A percentile compares a stretch with the other conserved stretches of the same genome.
Evolutionary conservation across 2,888 invertebrate species (phyloP).

Genomic region (Scaptomyza polygonia): DNA sequence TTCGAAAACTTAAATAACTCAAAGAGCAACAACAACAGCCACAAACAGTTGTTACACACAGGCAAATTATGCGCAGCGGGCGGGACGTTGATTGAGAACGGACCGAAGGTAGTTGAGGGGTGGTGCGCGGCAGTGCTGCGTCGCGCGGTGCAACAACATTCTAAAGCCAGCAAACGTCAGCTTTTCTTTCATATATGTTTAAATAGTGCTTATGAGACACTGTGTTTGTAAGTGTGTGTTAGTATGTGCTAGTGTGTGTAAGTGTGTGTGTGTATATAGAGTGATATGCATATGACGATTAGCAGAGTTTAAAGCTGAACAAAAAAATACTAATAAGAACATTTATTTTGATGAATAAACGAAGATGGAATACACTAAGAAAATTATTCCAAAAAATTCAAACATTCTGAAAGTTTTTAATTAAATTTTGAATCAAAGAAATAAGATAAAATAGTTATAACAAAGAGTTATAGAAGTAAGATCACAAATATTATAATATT

Average conservation of each 20-base stretch:
- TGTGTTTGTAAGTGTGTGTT: slow-evolving; percentile 4
- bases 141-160: slow-evolving; percentile 71
- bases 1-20: slow-evolving; percentile 15
- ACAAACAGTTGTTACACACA: slow-evolving; percentile 5
- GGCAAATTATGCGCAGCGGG: slow-evolving; percentile 71
- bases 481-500: no score
- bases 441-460: no score
- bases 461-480: no score
- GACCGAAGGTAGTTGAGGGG: background rate
- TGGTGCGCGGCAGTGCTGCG: slow-evolving; percentile 8
- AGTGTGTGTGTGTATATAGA: slow-evolving; percentile 7
- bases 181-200: slow-evolving; percentile 53
- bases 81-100: slow-evolving; percentile 52
- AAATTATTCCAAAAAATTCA: background rate
- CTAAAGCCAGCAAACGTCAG: slow-evolving; percentile 59
- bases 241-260: slow-evolving; percentile 16
- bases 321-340: no score
- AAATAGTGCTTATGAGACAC: slow-evolving; percentile 10
- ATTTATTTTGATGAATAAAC: background rate
- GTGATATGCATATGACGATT: slow-evolving; percentile 56
- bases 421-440: no score
- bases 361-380: background rate
- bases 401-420: no score
- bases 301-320: slow-evolving; percentile 15
- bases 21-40: slow-evolving; percentile 7